Conservation (phyloP, 2,888 invertebrate species). For the Drosophila pseudotalamancana region DNA sequence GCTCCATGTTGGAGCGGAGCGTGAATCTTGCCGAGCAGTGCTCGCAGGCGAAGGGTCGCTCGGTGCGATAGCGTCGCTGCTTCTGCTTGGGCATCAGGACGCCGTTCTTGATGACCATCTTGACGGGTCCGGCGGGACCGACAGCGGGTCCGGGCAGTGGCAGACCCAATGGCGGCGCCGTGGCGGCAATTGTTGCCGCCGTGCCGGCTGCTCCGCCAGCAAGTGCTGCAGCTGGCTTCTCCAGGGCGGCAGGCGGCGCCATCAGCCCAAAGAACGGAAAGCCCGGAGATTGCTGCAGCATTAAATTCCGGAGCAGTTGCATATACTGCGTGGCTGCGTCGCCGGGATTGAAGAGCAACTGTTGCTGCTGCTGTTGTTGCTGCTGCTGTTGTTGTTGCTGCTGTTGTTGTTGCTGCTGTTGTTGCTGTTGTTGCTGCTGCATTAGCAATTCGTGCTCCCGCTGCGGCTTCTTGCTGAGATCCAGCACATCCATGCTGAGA, state of each 20-base stretch:
- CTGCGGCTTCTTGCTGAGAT: slow-evolving; percentile 91
- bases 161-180: slow-evolving; percentile 18
- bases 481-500: slow-evolving; percentile 91
- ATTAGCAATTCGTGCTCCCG: slow-evolving; percentile 31
- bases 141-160: slow-evolving; percentile 77
- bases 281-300: slow-evolving; percentile 87
- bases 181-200: slow-evolving; percentile 36
- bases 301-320: slow-evolving; percentile 87
- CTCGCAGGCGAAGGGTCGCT: slow-evolving; percentile 95
- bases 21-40: slow-evolving; percentile 96
- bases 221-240: neutral
- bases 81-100: slow-evolving; percentile 96
- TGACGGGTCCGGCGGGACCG: slow-evolving; percentile 86
- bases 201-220: slow-evolving; percentile 44
- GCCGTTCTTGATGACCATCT: slow-evolving; percentile 96
- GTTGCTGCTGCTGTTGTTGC: slow-evolving; percentile 84
- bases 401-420: slow-evolving; percentile 85
- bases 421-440: slow-evolving; percentile 85
- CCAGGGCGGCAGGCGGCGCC: slow-evolving; percentile 41
- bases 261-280: slow-evolving; percentile 85
- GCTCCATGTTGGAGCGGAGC: slow-evolving; percentile 96
- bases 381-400: slow-evolving; percentile 33
- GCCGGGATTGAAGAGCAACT: slow-evolving; percentile 86
- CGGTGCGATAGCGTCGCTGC: slow-evolving; percentile 94
- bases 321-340: slow-evolving; percentile 83